These are phyloP conservation scores for Barypeithes pellucidus DNA, from an alignment of 2,888 invertebrate genomes.

Conservation along the genomic window DNA sequence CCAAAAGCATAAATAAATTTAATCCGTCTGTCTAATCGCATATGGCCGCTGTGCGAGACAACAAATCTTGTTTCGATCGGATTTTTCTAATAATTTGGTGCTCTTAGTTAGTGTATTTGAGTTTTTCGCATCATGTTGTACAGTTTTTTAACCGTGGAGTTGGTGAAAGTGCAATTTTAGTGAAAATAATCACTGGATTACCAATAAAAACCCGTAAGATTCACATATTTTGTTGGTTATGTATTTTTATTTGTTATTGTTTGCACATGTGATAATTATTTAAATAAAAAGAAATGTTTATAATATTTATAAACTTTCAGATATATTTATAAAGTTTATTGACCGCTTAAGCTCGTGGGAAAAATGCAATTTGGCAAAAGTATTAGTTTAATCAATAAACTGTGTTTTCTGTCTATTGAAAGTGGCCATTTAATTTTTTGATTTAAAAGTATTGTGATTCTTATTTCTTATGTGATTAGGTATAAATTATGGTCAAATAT, in stretches of 20 bases:
- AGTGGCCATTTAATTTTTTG: slow-evolving; percentile 37
- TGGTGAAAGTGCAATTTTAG: slow-evolving; percentile 18
- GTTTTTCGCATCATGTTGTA: slow-evolving; percentile 26
- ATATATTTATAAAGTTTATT: slow-evolving; percentile 6
- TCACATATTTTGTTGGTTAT: slow-evolving; percentile 50
- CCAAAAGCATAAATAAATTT: slow-evolving; percentile 20
- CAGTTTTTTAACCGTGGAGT: slow-evolving; percentile 30
- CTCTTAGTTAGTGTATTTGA: slow-evolving; percentile 43
- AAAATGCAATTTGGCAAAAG: slow-evolving; percentile 30
- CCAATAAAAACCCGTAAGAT: slow-evolving; percentile 45
- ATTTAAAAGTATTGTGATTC: slow-evolving; percentile 11
- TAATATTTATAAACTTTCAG: background rate
- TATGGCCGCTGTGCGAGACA: slow-evolving; percentile 44
- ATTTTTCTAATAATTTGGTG: slow-evolving; percentile 45
- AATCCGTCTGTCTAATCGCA: slow-evolving; percentile 31
- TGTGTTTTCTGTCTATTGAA: slow-evolving; percentile 36
- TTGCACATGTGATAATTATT: slow-evolving; percentile 44
- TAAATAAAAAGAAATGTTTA: slow-evolving; percentile 27
- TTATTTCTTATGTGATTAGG: background rate
- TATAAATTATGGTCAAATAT: background rate
- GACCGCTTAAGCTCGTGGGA: slow-evolving; percentile 31
- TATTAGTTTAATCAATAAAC: slow-evolving; percentile 35
- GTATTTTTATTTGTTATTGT: slow-evolving; percentile 53
- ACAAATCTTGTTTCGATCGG: slow-evolving; percentile 36
- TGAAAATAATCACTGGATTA: slow-evolving; percentile 6